Evolutionary conservation across 2,113 vertebrate species (phyloP), one percentile per base, ranked within the genome.

Genomic region (Ginglymostoma cirratum): DNA sequence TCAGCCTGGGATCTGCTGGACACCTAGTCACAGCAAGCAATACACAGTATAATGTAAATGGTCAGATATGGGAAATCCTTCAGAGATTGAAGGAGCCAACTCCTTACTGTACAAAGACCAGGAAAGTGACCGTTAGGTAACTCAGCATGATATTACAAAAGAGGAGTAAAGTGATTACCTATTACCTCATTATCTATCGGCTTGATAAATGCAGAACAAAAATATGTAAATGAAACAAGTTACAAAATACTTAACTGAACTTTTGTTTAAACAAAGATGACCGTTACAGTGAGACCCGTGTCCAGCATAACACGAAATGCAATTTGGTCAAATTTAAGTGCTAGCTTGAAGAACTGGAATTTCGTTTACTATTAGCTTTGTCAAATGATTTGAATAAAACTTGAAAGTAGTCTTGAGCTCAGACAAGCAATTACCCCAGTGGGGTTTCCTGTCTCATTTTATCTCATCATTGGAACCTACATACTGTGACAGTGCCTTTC

Each of bases 371-470:
- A 66, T 66, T 61, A 90, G 87, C 87, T 61, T 90, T 90, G 55
- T 65, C 5, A 55, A 92, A n/a, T 92, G 87, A 61, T 92, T 92
- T 55, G 55, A 92, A 65, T 61, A 92, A 92, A 90, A 65, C 52
- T n/a, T 61, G 15, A 65, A n/a, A 21, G 55, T 92, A 38, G 61
- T 21, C n/a, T 93, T 19, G 5, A 38, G 34, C 17, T 38, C 89
- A 92, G 17, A 92, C 61, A 66, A 93, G 38, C 38, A 17, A 93
- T 93, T n/a, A 38, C 55, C 21, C 89, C 34, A 15, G 34, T 67
- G 61, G 89, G 55, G 17, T 93, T 66, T 93, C 89, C 61, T 66
- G 52, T 67, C 89, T 67, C 61, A 42, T 93, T 38, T 38, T 93
- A 93, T 66, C 61, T 66, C n/a, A 61, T 93, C 38, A 61, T 93